Conservation (phyloP, 2,113 vertebrate genomes). For the Oryzias woworae region DNA sequence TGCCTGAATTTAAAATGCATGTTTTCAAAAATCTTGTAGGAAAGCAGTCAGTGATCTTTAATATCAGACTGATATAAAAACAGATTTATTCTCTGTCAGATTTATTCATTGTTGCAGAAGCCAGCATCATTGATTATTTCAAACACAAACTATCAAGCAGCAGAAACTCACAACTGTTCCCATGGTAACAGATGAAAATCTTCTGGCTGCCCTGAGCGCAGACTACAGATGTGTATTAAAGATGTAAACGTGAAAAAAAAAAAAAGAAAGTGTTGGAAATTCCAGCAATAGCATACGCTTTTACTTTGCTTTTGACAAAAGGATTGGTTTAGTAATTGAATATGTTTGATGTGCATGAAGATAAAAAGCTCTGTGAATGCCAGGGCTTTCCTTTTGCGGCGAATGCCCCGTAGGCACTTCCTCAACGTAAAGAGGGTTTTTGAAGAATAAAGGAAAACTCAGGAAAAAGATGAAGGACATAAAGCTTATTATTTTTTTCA, state of each 20-base stretch:
- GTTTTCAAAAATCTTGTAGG: not conserved
- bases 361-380: constrained; percentile 7
- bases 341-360: constrained; percentile 49
- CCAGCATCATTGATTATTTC: constrained; percentile 43
- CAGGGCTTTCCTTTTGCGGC: constrained; percentile 39
- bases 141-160: constrained; percentile 49
- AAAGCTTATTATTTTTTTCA: constrained; percentile 30
- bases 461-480: constrained; percentile 22
- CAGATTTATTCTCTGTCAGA: constrained; percentile 9
- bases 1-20: no score
- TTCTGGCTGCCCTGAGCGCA: constrained; percentile 33
- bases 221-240: constrained; percentile 48
- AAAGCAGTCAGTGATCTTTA: not conserved
- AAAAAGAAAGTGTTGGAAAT: constrained; percentile 27
- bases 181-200: constrained; percentile 60
- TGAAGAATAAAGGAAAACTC: constrained; percentile 35
- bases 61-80: constrained; percentile 13
- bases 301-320: constrained; percentile 47
- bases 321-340: constrained; percentile 66
- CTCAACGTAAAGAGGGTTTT: constrained; percentile 40
- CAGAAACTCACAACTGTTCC: constrained; percentile 57
- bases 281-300: constrained; percentile 30
- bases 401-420: constrained; percentile 47
- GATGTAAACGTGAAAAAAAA: constrained; percentile 48
- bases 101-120: constrained; percentile 42